Conservation (phyloP, 2,888 invertebrate species). For the Patella depressa region DNA sequence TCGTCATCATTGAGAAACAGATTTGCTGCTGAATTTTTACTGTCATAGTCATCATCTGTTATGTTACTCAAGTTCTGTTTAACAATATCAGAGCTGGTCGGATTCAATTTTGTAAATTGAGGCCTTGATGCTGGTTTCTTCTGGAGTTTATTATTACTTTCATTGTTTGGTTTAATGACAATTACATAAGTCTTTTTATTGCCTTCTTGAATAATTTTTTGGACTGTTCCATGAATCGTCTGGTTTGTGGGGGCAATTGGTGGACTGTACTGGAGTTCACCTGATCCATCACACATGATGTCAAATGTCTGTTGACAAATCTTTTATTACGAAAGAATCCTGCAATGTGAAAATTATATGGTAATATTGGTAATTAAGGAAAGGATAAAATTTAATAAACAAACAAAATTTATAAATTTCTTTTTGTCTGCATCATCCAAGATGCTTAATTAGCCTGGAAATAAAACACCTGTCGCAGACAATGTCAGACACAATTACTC, state of each 20-base stretch:
- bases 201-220: constrained; percentile 41
- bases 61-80: constrained; percentile 47
- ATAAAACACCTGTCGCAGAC: too few relatives aligned
- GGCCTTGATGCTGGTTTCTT: constrained; percentile 14
- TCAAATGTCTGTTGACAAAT: neutral
- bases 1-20: constrained; percentile 46
- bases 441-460: too few relatives aligned
- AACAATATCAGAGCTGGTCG: constrained; percentile 38
- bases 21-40: constrained; percentile 30
- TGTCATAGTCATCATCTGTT: constrained; percentile 40
- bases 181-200: constrained; percentile 48
- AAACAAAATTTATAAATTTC: too few relatives aligned
- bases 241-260: constrained; percentile 8
- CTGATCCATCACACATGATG: neutral
- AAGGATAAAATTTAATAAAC: too few relatives aligned
- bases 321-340: neutral
- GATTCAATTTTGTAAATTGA: neutral
- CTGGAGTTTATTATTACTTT: constrained; percentile 28
- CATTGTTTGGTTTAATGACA: constrained; percentile 43
- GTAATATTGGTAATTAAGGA: constrained; percentile 18
- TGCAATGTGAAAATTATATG: neutral
- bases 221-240: constrained; percentile 18
- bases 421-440: too few relatives aligned
- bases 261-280: constrained; percentile 14
- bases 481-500: too few relatives aligned